phyloP scores from a whole-genome alignment of 2,888 invertebrate species.

The Seira sanloemensis region DNA sequence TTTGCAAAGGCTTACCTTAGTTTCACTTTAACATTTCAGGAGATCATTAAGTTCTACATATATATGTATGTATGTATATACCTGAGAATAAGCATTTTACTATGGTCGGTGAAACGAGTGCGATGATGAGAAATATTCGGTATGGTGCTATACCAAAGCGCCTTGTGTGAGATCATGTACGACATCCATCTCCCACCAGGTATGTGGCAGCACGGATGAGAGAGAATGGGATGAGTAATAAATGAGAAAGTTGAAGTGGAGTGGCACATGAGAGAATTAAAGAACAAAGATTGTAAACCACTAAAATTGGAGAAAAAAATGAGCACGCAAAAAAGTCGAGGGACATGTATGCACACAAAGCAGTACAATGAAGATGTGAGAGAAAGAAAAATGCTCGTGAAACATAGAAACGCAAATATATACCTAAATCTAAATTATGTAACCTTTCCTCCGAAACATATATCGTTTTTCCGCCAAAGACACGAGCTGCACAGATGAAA shows the following conservation, averaged over 20 bases:
- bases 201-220: neutral
- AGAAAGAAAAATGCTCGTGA: neutral
- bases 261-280: conserved; percentile 39
- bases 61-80: neutral
- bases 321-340: conserved; percentile 4
- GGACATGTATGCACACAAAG: neutral
- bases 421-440: no score
- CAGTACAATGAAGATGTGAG: neutral
- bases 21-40: neutral
- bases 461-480: no score
- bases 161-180: neutral
- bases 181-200: conserved; percentile 2
- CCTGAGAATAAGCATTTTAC: neutral
- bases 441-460: no score
- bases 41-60: neutral
- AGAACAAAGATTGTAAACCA: neutral
- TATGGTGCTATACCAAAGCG: neutral
- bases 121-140: conserved; percentile 1
- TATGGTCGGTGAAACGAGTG: neutral
- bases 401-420: neutral
- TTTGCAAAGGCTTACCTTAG: neutral
- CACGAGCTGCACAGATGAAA: neutral
- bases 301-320: neutral
- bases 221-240: conserved; percentile 14
- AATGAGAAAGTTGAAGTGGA: conserved; percentile 21